A percentile compares a stretch with the other conserved stretches of the same genome.
Evolutionary conservation across 2,113 vertebrate species (phyloP).

Genomic region (Catharus minimus): DNA sequence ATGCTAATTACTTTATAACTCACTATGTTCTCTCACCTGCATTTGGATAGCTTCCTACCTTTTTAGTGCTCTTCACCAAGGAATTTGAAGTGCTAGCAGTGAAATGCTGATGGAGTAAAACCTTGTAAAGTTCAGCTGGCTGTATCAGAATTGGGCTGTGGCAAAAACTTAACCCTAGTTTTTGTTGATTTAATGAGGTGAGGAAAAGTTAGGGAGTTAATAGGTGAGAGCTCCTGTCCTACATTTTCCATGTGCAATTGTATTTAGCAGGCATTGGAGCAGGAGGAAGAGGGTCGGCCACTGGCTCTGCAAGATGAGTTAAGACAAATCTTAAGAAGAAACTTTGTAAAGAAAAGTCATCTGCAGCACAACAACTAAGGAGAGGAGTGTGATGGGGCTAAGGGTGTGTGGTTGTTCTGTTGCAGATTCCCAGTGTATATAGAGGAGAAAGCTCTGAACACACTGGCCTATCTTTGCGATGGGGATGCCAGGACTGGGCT

Average conservation of each 20-base stretch:
- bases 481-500: constrained; percentile 91
- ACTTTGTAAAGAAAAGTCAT: not conserved
- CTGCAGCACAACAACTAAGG: not conserved
- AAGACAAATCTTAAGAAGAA: not conserved
- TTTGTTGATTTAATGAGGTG: not conserved
- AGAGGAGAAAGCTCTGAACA: constrained; percentile 89
- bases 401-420: constrained; percentile 1
- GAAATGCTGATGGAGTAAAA: not conserved
- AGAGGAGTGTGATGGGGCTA: not conserved
- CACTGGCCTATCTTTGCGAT: constrained; percentile 89
- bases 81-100: not conserved
- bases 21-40: not conserved
- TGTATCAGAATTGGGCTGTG: not conserved
- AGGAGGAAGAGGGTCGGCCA: not conserved
- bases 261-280: not conserved
- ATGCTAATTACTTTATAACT: not conserved
- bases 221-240: not conserved
- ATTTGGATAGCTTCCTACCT: not conserved
- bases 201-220: not conserved
- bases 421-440: constrained; percentile 81
- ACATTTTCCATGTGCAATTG: not conserved
- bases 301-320: not conserved
- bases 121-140: not conserved
- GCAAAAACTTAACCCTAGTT: not conserved
- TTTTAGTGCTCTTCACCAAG: not conserved